Evolutionary conservation across 2,113 vertebrate species (phyloP).

Genomic region (Rhinoderma darwinii): DNA sequence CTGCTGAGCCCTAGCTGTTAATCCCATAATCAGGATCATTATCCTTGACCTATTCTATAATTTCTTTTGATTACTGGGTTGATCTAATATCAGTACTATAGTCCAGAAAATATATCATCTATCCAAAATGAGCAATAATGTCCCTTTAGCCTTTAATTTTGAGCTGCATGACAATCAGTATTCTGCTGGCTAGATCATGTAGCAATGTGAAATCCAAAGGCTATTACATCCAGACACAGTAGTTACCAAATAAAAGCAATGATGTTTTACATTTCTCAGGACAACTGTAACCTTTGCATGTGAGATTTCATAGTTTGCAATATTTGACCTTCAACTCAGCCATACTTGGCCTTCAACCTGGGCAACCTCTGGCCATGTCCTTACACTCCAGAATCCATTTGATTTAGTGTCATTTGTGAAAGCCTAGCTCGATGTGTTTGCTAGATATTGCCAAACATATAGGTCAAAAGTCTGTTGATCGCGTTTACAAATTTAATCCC

Average conservation of each 20-base stretch:
- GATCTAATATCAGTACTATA: background rate
- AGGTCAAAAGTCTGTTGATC: constrained; percentile 31
- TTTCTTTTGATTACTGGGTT: background rate
- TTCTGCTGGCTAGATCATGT: background rate
- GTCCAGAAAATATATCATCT: background rate
- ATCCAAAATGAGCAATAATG: background rate
- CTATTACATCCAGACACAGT: background rate
- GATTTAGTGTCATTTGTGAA: constrained; percentile 34
- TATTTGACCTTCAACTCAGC: constrained; percentile 30
- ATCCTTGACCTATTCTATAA: background rate
- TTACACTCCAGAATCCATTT: constrained; percentile 6
- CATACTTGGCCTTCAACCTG: background rate
- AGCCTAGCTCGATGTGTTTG: background rate
- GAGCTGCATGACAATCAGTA: background rate
- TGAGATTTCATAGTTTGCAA: constrained; percentile 14
- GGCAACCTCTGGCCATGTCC: background rate
- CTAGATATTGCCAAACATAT: constrained; percentile 11
- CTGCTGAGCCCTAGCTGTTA: too few species aligned
- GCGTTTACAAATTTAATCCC: constrained; percentile 18
- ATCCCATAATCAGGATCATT: too few species aligned
- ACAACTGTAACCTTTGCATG: constrained; percentile 44
- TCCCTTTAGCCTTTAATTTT: background rate
- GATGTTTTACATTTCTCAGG: background rate
- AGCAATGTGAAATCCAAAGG: background rate
- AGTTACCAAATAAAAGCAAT: constrained; percentile 1